Conservation (phyloP, 2,888 invertebrate species). For the Cerastis leucographa region DNA sequence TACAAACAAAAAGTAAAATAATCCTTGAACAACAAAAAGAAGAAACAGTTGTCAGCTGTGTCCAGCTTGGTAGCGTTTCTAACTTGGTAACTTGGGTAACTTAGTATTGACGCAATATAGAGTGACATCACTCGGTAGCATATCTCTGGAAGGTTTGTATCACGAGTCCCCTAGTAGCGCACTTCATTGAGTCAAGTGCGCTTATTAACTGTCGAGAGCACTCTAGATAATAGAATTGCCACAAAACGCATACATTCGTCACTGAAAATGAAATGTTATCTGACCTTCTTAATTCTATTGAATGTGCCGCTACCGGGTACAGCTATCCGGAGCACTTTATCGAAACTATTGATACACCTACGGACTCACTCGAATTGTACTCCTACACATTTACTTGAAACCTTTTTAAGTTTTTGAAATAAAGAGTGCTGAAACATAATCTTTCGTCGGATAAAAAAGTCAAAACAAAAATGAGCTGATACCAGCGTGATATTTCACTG, state of each 20-base stretch:
- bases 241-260: slow-evolving; percentile 77
- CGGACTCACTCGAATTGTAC: slow-evolving; percentile 23
- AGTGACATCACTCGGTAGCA: slow-evolving; percentile 81
- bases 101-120: slow-evolving; percentile 76
- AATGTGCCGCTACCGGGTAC: slow-evolving; percentile 55
- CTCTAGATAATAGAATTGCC: slow-evolving; percentile 88
- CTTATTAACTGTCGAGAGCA: slow-evolving; percentile 88
- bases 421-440: slow-evolving; percentile 19
- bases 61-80: slow-evolving; percentile 7
- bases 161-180: slow-evolving; percentile 79
- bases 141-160: slow-evolving; percentile 72
- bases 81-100: slow-evolving; percentile 40
- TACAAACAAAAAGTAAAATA: slow-evolving; percentile 20
- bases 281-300: slow-evolving; percentile 71
- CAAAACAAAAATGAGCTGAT: not conserved
- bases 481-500: not conserved
- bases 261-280: slow-evolving; percentile 69
- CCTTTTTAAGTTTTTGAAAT: slow-evolving; percentile 12
- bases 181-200: slow-evolving; percentile 81
- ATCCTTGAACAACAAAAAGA: slow-evolving; percentile 34
- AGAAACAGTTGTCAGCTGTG: slow-evolving; percentile 41
- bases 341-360: slow-evolving; percentile 48
- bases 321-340: slow-evolving; percentile 45
- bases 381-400: slow-evolving; percentile 36
- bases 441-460: not conserved